phyloP scores from a whole-genome alignment of 2,113 vertebrate species.

The Campylomormyrus numenius region DNA sequence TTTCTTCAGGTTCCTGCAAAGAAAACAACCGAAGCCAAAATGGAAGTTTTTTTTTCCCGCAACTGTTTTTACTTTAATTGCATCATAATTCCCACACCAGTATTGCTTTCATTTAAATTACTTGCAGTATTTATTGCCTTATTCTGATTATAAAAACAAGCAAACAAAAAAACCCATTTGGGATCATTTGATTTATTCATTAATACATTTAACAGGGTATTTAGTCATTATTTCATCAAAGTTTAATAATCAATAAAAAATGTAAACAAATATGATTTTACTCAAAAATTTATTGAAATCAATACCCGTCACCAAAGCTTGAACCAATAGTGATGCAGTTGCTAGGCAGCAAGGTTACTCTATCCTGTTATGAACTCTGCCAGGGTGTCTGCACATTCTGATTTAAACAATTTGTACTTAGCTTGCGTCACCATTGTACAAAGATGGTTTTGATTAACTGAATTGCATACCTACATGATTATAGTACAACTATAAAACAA shows the following conservation, averaged over 20 bases:
- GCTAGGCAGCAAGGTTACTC: background rate
- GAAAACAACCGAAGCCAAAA: background rate
- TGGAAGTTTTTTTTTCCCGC: background rate
- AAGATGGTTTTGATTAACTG: background rate
- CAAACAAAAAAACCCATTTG: background rate
- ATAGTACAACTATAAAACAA: background rate
- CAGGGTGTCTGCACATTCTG: background rate
- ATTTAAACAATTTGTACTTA: background rate
- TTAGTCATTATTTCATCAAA: background rate
- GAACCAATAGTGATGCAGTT: background rate
- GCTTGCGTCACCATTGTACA: background rate
- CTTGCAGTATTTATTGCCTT: background rate
- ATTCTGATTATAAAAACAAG: background rate
- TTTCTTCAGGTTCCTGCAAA: background rate
- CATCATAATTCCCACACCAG: background rate
- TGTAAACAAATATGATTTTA: background rate
- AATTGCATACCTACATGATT: background rate
- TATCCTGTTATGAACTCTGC: background rate
- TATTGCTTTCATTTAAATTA: background rate
- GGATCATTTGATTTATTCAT: background rate
- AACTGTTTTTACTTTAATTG: background rate
- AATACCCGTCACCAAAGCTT: background rate
- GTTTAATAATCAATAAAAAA: constrained; percentile 4
- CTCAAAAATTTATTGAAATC: background rate
- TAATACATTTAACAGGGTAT: background rate